Conservation (phyloP, 1,140 invertebrate species). For the Chlorops oryzae region DNA sequence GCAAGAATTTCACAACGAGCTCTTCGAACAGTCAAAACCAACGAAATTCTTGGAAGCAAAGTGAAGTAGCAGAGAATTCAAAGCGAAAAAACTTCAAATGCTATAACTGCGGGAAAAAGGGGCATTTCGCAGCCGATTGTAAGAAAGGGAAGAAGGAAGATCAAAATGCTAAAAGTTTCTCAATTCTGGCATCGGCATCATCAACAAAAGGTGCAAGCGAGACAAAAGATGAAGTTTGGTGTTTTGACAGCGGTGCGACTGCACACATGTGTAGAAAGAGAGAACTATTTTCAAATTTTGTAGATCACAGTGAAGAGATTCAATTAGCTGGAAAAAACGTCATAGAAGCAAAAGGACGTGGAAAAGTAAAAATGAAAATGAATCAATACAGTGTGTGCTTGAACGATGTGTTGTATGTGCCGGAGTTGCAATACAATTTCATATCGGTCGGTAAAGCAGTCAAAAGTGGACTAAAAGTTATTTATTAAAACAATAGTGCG, state of each 20-base stretch:
- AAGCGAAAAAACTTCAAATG: not conserved
- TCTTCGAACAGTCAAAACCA: not conserved
- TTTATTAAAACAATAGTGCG: not conserved
- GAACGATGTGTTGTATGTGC: constrained; percentile 8
- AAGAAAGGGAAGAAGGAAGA: not conserved
- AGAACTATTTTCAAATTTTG: not conserved
- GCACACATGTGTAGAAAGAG: constrained; percentile 12
- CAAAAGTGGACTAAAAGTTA: not conserved
- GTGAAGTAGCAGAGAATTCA: too few relatives aligned
- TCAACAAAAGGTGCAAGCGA: too few relatives aligned
- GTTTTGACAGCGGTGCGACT: too few relatives aligned
- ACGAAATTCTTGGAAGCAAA: too few relatives aligned
- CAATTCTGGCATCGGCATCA: not conserved
- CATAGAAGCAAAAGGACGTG: constrained; percentile 4
- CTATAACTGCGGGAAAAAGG: not conserved
- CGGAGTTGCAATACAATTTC: constrained; percentile 4
- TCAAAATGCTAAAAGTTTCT: not conserved
- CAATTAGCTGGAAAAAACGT: constrained; percentile 8
- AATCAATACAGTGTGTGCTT: constrained; percentile 12
- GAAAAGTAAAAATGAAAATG: constrained; percentile 7
- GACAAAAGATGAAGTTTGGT: too few relatives aligned
- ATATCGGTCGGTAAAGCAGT: not conserved
- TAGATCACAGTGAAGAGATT: too few relatives aligned
- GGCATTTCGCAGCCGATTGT: not conserved
- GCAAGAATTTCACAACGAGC: too few relatives aligned